Conservation (phyloP, 1,140 invertebrate genomes). For the Cotesia glomerata region DNA sequence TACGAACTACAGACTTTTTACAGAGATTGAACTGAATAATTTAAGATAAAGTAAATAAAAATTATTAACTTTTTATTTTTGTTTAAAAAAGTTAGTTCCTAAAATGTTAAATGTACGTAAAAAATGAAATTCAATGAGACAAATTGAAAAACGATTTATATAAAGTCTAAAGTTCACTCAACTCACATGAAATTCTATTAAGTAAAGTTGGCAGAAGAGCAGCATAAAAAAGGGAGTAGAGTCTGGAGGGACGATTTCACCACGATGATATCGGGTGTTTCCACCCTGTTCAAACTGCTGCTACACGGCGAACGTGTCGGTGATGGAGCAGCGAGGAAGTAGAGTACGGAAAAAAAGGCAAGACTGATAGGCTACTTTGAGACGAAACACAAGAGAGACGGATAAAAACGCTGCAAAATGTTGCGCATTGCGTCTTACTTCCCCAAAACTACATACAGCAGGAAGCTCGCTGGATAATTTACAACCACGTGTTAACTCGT, state of each 20-base stretch:
- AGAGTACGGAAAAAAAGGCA: background rate
- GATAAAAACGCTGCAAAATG: constrained; percentile 50
- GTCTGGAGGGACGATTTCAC: constrained; percentile 13
- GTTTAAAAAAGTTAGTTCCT: too few species aligned
- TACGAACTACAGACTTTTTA: too few species aligned
- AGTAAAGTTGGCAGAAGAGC: constrained; percentile 9
- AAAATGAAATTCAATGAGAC: background rate
- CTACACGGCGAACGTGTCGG: background rate
- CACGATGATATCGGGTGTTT: background rate
- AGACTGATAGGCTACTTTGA: too few species aligned
- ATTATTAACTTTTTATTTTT: too few species aligned
- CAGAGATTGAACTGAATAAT: too few species aligned
- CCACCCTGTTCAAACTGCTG: background rate
- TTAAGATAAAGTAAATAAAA: too few species aligned
- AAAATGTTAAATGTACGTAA: background rate
- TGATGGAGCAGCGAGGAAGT: background rate
- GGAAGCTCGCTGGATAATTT: constrained; percentile 20
- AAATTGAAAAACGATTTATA: background rate
- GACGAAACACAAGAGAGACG: constrained; percentile 6
- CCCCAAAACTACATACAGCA: constrained; percentile 37
- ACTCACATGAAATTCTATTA: background rate
- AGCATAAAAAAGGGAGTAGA: constrained; percentile 12
- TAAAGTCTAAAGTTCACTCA: background rate
- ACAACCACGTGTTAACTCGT: constrained; percentile 23
- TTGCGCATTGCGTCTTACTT: constrained; percentile 59